phyloP scores from a whole-genome alignment of 2,888 invertebrate genomes.

The Stramonita haemastoma region DNA sequence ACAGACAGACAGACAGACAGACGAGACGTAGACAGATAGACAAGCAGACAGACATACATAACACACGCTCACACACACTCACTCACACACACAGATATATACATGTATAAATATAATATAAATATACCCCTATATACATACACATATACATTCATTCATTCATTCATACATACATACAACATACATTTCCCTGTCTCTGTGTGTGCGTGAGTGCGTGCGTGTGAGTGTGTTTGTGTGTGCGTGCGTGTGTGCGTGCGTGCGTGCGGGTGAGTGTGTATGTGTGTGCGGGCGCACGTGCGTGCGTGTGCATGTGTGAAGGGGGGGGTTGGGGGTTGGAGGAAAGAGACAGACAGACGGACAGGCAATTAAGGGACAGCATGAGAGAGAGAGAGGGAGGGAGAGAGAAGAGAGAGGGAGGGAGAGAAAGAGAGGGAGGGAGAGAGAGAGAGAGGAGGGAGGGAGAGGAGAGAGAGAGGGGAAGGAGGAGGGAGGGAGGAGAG shows the following conservation, averaged over 20 bases:
- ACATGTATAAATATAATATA: too few species aligned
- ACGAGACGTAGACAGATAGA: too few species aligned
- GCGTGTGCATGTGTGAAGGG: neutral
- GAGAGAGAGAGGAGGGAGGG: too few species aligned
- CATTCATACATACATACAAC: neutral
- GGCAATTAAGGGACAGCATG: neutral
- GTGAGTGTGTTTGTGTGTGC: neutral
- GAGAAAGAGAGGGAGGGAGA: conserved; percentile 3
- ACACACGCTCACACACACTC: too few species aligned
- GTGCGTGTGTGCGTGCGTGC: neutral
- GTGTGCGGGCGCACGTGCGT: neutral
- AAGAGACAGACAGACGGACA: neutral
- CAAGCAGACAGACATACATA: too few species aligned
- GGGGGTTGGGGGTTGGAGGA: neutral
- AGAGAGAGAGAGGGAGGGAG: neutral
- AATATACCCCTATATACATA: neutral
- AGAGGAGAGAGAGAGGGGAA: neutral
- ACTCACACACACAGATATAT: too few species aligned
- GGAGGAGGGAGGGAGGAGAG: neutral
- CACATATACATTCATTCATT: neutral
- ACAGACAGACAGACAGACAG: too few species aligned
- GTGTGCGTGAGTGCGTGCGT: neutral
- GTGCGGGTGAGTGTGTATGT: neutral
- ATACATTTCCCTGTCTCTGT: too few species aligned
- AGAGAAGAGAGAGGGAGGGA: neutral